phyloP scores from a whole-genome alignment of 2,113 vertebrate genomes.

The Isurus oxyrinchus region DNA sequence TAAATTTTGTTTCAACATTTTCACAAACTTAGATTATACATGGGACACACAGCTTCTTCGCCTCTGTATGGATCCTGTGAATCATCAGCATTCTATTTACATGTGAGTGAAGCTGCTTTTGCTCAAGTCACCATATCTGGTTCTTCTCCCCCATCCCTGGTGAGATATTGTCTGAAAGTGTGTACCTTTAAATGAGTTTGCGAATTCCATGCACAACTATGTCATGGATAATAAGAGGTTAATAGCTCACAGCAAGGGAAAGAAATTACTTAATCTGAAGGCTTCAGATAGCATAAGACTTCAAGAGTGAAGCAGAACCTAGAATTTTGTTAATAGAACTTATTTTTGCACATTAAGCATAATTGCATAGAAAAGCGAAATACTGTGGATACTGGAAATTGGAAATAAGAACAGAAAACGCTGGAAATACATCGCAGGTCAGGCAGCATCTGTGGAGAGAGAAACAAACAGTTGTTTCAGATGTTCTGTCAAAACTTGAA shows the following conservation, averaged over 20 bases:
- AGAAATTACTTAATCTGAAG: neutral
- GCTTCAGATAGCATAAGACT: neutral
- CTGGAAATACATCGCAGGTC: neutral
- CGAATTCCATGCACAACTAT: neutral
- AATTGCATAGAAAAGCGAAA: neutral
- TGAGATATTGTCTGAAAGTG: neutral
- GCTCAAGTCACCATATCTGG: neutral
- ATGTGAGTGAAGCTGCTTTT: neutral
- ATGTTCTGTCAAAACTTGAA: neutral
- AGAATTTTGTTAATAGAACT: neutral
- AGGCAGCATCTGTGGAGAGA: neutral
- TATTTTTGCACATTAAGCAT: neutral
- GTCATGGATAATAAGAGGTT: neutral
- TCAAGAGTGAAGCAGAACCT: neutral
- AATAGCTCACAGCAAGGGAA: neutral
- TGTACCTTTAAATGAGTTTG: neutral
- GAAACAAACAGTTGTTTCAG: neutral
- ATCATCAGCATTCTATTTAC: neutral
- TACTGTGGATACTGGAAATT: neutral
- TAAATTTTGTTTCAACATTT: neutral
- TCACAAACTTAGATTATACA: neutral
- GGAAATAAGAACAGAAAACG: neutral
- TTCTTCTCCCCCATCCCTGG: neutral
- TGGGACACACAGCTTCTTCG: neutral
- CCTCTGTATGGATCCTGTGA: neutral